Base-by-base conservation (phyloP, 1,140 invertebrate genomes). In the Conus ventricosus region DNA sequence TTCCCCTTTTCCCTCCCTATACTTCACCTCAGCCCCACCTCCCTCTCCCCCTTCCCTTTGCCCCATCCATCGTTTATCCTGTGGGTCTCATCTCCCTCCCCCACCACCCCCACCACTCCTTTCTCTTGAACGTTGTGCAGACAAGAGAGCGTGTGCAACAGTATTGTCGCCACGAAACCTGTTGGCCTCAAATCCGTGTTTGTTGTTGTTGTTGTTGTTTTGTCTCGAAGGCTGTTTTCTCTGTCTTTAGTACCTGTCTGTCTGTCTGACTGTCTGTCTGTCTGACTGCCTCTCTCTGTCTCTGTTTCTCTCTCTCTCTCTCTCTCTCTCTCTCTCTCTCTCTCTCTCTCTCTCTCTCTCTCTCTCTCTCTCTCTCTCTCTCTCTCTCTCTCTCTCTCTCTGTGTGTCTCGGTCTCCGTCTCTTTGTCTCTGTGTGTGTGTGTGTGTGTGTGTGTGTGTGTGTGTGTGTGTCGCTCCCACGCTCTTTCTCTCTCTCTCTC, bases 281-380 rank as follows among this genome's bases (percentile, higher is more conserved):
- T 84, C 60, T 85, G 10, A 84, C 80, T 71, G 15, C 53, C 53
- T 84, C 80, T 87, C 53, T 81, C 53, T 87, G 23, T 87, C 67
- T 87, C 13, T 55, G 23, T 87, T 8, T 55, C 39, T 11, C 10
- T 71, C 4, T 27, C 25, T 85, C 25, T 27, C n/a, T n/a, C 83
- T 84, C 83, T 4, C 54, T 57, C 60, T 57, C 83, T 5, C 53
- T 84, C 83, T 57, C 83, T 84, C 83, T 57, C 83, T 84, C 1
- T 84, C 83, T 67, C 57, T 57, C 83, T 67, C 57, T 57, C 57
- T 39, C 53, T 67, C 83, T 27, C 27, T n/a, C 2, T 27, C 0
- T n/a, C 10, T 51, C 51, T 83, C 0, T 39, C 0, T 39, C 0
- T 39, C 0, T 39, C n/a, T n/a, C 83, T 84, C 83, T 4, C 54